phyloP scores from a whole-genome alignment of 2,888 invertebrate genomes.

The Cabera pusaria region DNA sequence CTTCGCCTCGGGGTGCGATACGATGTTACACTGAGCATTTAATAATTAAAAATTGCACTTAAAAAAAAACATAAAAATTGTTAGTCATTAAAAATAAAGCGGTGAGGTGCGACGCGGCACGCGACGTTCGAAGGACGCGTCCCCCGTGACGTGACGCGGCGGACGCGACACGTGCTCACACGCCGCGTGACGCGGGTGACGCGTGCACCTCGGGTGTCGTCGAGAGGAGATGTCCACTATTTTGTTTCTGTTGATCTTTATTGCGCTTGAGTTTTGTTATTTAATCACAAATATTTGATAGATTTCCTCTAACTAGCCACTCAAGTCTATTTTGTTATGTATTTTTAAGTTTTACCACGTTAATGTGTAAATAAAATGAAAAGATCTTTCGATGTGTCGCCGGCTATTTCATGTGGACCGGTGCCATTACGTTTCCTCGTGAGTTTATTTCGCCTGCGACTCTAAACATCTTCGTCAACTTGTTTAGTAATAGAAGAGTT shows the following conservation, averaged over 20 bases:
- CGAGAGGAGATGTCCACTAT: conserved; percentile 52
- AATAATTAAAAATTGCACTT: conserved; percentile 51
- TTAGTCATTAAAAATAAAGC: conserved; percentile 35
- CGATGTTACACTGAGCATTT: conserved; percentile 51
- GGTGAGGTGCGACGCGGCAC: conserved; percentile 39
- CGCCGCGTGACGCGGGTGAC: conserved; percentile 2
- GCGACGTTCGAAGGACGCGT: not conserved
- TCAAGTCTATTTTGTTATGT: conserved; percentile 78
- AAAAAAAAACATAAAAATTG: conserved; percentile 41
- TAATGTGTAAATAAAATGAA: conserved; percentile 69
- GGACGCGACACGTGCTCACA: not conserved
- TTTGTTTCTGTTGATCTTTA: conserved; percentile 76
- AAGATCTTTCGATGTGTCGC: conserved; percentile 65
- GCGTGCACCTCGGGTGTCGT: conserved; percentile 34
- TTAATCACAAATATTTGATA: conserved; percentile 71
- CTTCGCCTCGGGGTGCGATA: conserved; percentile 38
- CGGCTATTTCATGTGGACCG: conserved; percentile 51
- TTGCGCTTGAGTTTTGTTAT: conserved; percentile 73
- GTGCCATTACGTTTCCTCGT: conserved; percentile 43
- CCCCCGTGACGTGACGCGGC: not conserved
- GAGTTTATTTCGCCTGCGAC: conserved; percentile 22
- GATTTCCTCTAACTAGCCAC: conserved; percentile 70
- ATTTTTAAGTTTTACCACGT: conserved; percentile 79
- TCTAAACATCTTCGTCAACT: too few relatives aligned
- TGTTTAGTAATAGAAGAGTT: too few relatives aligned